Base-by-base conservation (phyloP, 2,888 invertebrate species). In the Miltochrista miniata region DNA sequence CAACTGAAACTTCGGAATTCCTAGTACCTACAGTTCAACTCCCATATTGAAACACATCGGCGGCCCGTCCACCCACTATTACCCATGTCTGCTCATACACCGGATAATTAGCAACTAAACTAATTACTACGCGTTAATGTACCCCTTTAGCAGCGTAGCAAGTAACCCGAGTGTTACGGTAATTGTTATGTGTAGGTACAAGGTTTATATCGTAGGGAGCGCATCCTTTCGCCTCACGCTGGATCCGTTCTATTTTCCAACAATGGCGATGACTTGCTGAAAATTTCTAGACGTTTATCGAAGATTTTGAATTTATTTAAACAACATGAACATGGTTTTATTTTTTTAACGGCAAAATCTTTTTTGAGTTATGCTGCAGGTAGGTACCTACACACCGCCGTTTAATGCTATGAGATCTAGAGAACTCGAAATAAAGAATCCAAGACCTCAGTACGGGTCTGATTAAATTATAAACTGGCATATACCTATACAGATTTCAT, bases 101-200 rank as follows among this genome's bases (percentile, higher is more conserved):
- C 67, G 33, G 41, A 55, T 61, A 69, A 68, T 64, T 55, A 61
- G 46, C 55, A 56, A 51, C 56, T 58, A 61, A 64, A 69, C 67
- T 68, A 69, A 69, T 69, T 68, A 61, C 52, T 54, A 65, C 52
- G 48, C 58, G 56, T 55, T 68, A 61, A 66, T 64, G 57, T 48
- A 51, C 55, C 48, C 54, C 64, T 64, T 66, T 57, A 51, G 47
- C 10, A 53, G 41, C 12, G 48, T 31, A 38, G 50, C 40, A 51
- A 51, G 42, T 18, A 18, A 18, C 24, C 30, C 44, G 54, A 57
- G 47, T 38, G 45, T 58, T 58, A 50, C 33, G 39, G 51, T 68
- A 69, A 69, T 65, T 68, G 55, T 65, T 65, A 56, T 60, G 58
- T 24, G 5, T 24, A 65, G 44, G 56, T 56, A 59, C 48, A 48